A percentile compares a stretch with the other conserved stretches of the same genome.
Evolutionary conservation across 2,888 invertebrate species (phyloP).

Genomic region (Macropis europaea): DNA sequence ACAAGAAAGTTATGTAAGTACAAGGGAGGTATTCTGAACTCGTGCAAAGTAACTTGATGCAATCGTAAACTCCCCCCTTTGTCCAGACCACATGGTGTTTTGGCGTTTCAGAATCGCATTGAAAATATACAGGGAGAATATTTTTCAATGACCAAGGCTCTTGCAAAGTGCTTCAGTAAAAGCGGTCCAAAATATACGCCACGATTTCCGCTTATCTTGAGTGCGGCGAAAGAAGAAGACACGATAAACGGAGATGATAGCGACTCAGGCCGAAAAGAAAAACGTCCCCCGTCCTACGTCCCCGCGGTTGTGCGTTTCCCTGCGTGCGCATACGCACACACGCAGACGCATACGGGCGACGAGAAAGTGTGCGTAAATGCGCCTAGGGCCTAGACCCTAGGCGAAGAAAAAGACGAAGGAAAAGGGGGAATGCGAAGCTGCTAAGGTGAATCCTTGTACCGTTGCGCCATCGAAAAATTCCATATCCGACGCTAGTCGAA

Average conservation of each 20-base stretch:
- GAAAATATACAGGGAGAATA: background rate
- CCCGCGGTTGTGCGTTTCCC: constrained; percentile 4
- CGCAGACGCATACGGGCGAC: background rate
- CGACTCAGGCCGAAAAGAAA: constrained; percentile 23
- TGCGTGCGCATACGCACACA: background rate
- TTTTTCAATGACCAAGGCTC: constrained; percentile 25
- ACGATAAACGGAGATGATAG: constrained; percentile 44
- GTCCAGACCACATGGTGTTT: no score
- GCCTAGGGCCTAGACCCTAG: background rate
- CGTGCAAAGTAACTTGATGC: no score
- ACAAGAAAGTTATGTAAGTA: no score
- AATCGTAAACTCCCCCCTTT: no score
- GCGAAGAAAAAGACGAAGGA: constrained; percentile 3
- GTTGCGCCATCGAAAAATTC: constrained; percentile 61
- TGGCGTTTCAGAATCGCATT: background rate
- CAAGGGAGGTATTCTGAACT: no score
- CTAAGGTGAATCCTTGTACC: constrained; percentile 71
- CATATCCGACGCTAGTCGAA: constrained; percentile 27
- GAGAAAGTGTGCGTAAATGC: background rate
- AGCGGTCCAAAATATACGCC: constrained; percentile 48
- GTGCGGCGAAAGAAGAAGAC: constrained; percentile 33
- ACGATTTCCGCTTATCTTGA: constrained; percentile 44
- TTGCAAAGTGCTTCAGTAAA: constrained; percentile 28
- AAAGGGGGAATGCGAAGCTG: constrained; percentile 58
- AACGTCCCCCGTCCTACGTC: constrained; percentile 7